Percentiles rank a stretch among this genome's conserved stretches.
Conservation (phyloP, 2,888 invertebrate genomes). For the Pelosia muscerda region DNA sequence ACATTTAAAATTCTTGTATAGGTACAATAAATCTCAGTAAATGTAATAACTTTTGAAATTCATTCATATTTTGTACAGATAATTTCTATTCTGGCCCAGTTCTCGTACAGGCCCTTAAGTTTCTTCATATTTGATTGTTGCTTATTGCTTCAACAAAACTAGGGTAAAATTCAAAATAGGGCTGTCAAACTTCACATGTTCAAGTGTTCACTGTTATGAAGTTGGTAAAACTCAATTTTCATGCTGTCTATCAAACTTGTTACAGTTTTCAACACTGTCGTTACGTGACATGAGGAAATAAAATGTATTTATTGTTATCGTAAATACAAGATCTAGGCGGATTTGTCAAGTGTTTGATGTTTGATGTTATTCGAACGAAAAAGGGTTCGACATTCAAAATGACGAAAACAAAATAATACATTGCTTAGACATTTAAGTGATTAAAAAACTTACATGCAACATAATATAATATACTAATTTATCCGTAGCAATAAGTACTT, state of each 20-base stretch:
- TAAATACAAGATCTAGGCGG: constrained; percentile 12
- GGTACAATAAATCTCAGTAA: too few relatives aligned
- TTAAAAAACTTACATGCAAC: not conserved
- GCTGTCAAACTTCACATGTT: constrained; percentile 40
- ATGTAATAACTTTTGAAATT: too few relatives aligned
- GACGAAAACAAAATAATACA: not conserved
- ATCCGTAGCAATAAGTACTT: not conserved
- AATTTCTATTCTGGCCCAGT: not conserved
- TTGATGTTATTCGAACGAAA: not conserved
- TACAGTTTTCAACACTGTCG: constrained; percentile 28
- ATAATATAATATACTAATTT: not conserved
- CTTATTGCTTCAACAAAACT: constrained; percentile 19
- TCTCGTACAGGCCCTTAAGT: not conserved
- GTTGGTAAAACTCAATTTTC: constrained; percentile 52
- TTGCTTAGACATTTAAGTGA: not conserved
- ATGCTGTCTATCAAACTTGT: constrained; percentile 45
- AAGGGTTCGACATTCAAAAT: not conserved
- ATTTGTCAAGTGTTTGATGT: constrained; percentile 3
- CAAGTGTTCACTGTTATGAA: constrained; percentile 33
- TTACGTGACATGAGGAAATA: constrained; percentile 22
- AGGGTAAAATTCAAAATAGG: constrained; percentile 32
- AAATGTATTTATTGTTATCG: constrained; percentile 34
- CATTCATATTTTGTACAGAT: not conserved
- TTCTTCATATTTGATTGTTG: constrained; percentile 26
- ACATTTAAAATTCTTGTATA: too few relatives aligned